Percentiles rank a stretch among this genome's conserved stretches.
Conservation (phyloP, 2,797 vertebrate species). For the Erpetoichthys calabaricus region DNA sequence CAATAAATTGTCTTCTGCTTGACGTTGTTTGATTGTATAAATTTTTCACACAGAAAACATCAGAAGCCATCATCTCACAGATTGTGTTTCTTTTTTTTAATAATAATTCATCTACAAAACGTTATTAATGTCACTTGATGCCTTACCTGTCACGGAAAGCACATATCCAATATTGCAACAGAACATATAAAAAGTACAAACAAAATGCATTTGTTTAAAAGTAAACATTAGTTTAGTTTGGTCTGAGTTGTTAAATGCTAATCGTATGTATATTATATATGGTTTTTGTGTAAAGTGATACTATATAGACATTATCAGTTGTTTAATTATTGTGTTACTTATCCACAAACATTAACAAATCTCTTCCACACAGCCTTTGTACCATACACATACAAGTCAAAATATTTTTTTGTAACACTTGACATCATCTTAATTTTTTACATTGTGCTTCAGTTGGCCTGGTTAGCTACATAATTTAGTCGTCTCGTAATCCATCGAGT, state of each 20-base stretch:
- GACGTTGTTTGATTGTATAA: no score
- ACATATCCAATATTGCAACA: conserved; percentile 59
- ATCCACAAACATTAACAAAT: neutral
- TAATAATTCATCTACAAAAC: conserved; percentile 97
- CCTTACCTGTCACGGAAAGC: conserved; percentile 51
- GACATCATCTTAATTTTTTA: conserved; percentile 32
- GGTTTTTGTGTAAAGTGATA: no score
- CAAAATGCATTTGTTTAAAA: conserved; percentile 23
- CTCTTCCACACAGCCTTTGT: neutral
- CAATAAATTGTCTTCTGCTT: no score
- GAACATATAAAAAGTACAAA: conserved; percentile 64
- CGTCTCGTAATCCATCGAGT: conserved; percentile 85
- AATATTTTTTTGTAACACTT: neutral
- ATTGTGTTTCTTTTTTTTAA: conserved; percentile 53
- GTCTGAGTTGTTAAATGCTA: no score
- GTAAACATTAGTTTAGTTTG: neutral
- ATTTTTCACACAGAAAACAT: no score
- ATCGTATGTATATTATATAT: no score
- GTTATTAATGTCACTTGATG: conserved; percentile 81
- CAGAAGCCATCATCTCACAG: no score
- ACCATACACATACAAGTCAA: neutral
- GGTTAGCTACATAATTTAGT: conserved; percentile 96
- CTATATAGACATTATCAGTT: no score
- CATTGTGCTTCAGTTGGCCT: conserved; percentile 49
- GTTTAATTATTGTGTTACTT: no score